Evolutionary conservation across 2,797 vertebrate genomes (phyloP), one percentile per base, ranked within the genome.

Genomic region (Rhinophrynus dorsalis): DNA sequence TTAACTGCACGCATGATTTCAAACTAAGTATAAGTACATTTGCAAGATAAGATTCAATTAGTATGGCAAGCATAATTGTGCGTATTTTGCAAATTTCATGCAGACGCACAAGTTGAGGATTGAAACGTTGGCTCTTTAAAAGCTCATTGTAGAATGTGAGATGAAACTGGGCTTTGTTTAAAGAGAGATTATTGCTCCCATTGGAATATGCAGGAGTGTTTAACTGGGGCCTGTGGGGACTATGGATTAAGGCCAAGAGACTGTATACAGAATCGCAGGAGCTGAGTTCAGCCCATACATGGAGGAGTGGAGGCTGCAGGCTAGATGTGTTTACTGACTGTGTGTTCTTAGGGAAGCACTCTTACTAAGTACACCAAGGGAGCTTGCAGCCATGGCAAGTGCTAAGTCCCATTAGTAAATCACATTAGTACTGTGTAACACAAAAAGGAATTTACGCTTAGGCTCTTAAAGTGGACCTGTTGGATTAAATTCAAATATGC

Each of bases 141-240:
- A n/a, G n/a, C n/a, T n/a, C n/a, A n/a, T n/a, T n/a, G n/a, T n/a
- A n/a, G n/a, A n/a, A n/a, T n/a, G n/a, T n/a, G n/a, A n/a, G n/a
- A n/a, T 75, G 77, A 78, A 75, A 70, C 57, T 84, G 82, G 90
- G 85, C 90, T 90, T 89, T 91, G 82, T 83, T 86, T 79, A 83
- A 80, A 83, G 83, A 81, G 57, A 26, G 66, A 13, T 72, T 76
- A 77, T 76, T 77, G 81, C 89, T 90, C 89, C 87, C 88, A 86
- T 84, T 37, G 79, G 84, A 80, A 67, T 3, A 76, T 66, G 44
- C 74, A 38, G 61, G 73, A 80, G 74, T 55, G 21, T 59, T 68
- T 45, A 76, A 63, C 73, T 18, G 75, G 65, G 72, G 61, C 65
- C 55, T 15, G 68, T 74, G 57, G 12, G 11, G 58, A 26, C 7